Evolutionary conservation across 1,140 invertebrate species (phyloP).

Genomic region (Druon quercuslanigerum): DNA sequence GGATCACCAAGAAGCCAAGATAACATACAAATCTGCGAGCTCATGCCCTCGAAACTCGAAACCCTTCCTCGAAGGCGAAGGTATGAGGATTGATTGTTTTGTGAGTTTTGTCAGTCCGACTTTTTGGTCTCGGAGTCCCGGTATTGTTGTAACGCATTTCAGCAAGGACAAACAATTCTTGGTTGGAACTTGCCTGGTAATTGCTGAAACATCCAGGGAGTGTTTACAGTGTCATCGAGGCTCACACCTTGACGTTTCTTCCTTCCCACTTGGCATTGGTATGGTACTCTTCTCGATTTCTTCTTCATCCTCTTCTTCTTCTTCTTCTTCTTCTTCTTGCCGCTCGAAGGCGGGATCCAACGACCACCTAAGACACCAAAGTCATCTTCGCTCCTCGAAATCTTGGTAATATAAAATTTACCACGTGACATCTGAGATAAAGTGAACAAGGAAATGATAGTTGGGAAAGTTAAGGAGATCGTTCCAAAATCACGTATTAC

Average conservation of each 20-base stretch:
- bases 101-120: not conserved
- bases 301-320: slow-evolving; percentile 35
- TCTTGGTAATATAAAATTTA: too few species aligned
- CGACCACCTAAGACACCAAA: not conserved
- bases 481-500: too few species aligned
- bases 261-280: slow-evolving; percentile 33
- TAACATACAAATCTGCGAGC: slow-evolving; percentile 56
- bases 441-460: too few species aligned
- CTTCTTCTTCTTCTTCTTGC: not conserved
- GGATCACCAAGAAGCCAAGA: not conserved
- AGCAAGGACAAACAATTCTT: slow-evolving; percentile 58
- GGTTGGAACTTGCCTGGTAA: slow-evolving; percentile 58
- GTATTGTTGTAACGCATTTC: slow-evolving; percentile 62
- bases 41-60: slow-evolving; percentile 53
- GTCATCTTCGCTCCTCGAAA: not conserved
- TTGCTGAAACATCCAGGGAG: slow-evolving; percentile 67
- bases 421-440: too few species aligned
- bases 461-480: too few species aligned
- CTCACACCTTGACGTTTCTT: slow-evolving; percentile 60
- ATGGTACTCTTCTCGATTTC: slow-evolving; percentile 41
- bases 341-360: slow-evolving; percentile 18
- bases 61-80: slow-evolving; percentile 15
- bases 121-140: slow-evolving; percentile 27
- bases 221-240: slow-evolving; percentile 71
- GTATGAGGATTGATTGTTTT: not conserved